Base-by-base conservation (phyloP, 92 coral and sea anemone genomes). In the Scolanthus callimorphus region DNA sequence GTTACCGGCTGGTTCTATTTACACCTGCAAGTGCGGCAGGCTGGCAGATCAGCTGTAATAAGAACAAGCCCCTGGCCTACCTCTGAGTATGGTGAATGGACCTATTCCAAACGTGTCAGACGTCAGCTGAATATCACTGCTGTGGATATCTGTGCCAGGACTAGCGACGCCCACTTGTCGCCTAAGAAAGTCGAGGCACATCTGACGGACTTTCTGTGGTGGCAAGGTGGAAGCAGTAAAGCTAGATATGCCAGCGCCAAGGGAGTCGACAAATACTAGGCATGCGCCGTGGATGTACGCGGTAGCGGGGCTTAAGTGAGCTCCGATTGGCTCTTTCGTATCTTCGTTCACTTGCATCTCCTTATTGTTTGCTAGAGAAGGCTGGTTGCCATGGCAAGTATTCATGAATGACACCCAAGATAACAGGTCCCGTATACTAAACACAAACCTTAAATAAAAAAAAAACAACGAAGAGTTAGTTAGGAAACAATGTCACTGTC, bases 331-430 rank as follows among this genome's bases (percentile, higher is more conserved):
- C 20, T 27, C 23, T 26, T 55, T 13, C 20, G 61, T 25, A 19
- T 65, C 4, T 28, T 12, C 30, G 27, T 39, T 26, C 24, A 4
- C 27, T 0, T 25, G 21, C 10, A 37, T 37, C 49, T 19, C 49
- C 47, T 20, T 22, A 21, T 37, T 23, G 20, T 34, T 29, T 10
- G 8, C 52, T 4, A 4, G 4, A 19, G 52, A 46, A 9, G n/a
- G 39, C 6, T 56, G 21, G 24, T 20, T 17, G 34, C 29, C 51
- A 34, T 81, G 77, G 69, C 99, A 94, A 3, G 78, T 77, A 62
- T 92, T 88, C 63, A 94, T 94, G 74, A 94, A 94, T 57, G 64
- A 56, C 20, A 94, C 90, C 99, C 99, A 94, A 0, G 97, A 94
- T 2, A 94, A 76, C 28, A 84, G 77, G 59, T 94, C 96, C 20